A percentile compares a stretch with the other conserved stretches of the same genome.
These are phyloP conservation scores for Alouatta caraya DNA, from an alignment of 2,797 vertebrate genomes.

Conservation along the genomic window DNA sequence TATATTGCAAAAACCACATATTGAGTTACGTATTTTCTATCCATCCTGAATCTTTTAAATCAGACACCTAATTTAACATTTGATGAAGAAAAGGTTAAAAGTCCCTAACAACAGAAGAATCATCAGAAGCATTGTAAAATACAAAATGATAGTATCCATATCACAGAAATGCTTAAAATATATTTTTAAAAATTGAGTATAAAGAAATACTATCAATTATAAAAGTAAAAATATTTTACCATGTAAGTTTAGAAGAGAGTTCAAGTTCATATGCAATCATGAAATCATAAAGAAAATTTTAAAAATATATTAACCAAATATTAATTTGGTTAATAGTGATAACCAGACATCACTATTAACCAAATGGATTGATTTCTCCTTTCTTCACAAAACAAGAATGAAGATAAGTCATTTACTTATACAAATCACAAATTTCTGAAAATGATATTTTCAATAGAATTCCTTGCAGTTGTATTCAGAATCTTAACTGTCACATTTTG, in stretches of 20 bases:
- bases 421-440: conserved; percentile 54
- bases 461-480: conserved; percentile 54
- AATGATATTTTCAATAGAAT: conserved; percentile 49
- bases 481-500: conserved; percentile 72
- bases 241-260: conserved; percentile 13
- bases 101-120: conserved; percentile 22
- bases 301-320: background rate
- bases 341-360: background rate
- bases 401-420: conserved; percentile 46
- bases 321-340: too few species aligned
- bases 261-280: background rate
- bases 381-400: conserved; percentile 42
- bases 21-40: background rate
- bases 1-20: background rate
- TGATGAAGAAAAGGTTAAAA: conserved; percentile 34
- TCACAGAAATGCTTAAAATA: background rate
- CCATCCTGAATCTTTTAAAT: conserved; percentile 37
- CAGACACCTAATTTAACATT: conserved; percentile 33
- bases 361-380: background rate
- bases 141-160: background rate
- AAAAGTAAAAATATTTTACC: conserved; percentile 42
- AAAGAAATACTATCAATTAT: conserved; percentile 42
- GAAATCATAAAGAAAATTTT: background rate
- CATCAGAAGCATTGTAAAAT: conserved; percentile 16
- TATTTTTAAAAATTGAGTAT: background rate